phyloP scores from a whole-genome alignment of 2,888 invertebrate genomes.

The Spodoptera littoralis region DNA sequence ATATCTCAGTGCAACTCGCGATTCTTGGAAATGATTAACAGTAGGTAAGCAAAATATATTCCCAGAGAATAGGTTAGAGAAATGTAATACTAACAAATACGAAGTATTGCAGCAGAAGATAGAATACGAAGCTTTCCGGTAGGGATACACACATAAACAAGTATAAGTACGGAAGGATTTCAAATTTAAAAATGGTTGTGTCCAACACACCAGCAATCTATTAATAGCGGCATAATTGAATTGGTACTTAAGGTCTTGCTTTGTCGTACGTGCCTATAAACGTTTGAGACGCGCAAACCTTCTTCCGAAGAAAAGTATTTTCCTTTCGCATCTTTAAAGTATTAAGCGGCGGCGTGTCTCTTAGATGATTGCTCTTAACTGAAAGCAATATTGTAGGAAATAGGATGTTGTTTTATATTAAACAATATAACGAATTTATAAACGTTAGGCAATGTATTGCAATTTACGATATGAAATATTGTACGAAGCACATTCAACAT shows the following conservation, averaged over 20 bases:
- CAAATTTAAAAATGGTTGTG: not conserved
- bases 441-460: not conserved
- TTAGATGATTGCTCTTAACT: not conserved
- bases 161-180: not conserved
- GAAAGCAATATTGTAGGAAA: constrained; percentile 2
- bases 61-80: not conserved
- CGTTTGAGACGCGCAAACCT: not conserved
- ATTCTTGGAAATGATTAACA: not conserved
- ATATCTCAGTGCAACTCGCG: not conserved
- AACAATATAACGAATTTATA: not conserved
- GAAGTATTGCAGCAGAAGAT: not conserved
- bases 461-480: too few species aligned
- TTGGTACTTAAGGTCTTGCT: not conserved
- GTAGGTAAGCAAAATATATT: not conserved
- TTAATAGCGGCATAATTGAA: constrained; percentile 2
- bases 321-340: not conserved
- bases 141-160: too few species aligned
- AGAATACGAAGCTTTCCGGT: too few species aligned
- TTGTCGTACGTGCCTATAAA: not conserved
- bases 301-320: not conserved
- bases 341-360: not conserved
- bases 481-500: too few species aligned
- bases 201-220: not conserved
- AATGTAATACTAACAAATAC: not conserved
- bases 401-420: not conserved